Conservation (phyloP, 2,888 invertebrate genomes). For the Neria commutata region DNA sequence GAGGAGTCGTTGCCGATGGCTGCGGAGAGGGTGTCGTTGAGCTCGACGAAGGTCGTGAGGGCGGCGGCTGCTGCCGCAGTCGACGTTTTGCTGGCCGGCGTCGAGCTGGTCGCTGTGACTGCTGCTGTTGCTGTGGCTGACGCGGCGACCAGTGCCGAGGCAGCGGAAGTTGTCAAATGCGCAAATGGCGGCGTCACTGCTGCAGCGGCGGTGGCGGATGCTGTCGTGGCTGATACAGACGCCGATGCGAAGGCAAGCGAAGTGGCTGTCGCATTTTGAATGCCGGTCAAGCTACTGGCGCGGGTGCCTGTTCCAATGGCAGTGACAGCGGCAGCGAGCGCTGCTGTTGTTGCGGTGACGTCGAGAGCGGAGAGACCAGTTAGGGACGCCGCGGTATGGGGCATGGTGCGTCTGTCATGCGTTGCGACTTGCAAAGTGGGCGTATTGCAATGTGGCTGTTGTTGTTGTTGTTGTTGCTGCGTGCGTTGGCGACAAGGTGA, state of each 20-base stretch:
- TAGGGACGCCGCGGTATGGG: too few species aligned
- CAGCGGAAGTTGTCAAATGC: constrained; percentile 24
- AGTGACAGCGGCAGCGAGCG: neutral
- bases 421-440: neutral
- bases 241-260: constrained; percentile 21
- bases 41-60: constrained; percentile 23
- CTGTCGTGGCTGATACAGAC: constrained; percentile 12
- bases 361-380: too few species aligned
- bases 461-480: constrained; percentile 14
- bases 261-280: constrained; percentile 18
- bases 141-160: neutral
- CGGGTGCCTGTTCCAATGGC: neutral
- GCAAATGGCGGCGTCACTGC: constrained; percentile 17
- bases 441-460: constrained; percentile 10
- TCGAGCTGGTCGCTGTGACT: constrained; percentile 16
- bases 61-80: constrained; percentile 26
- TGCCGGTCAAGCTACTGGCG: neutral
- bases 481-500: constrained; percentile 2
- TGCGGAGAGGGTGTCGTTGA: constrained; percentile 27
- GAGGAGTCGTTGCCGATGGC: constrained; percentile 25
- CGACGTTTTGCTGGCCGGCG: constrained; percentile 28
- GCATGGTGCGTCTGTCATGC: constrained; percentile 27
- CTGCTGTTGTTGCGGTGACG: neutral
- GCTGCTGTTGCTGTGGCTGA: constrained; percentile 28
- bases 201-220: constrained; percentile 13